These are phyloP conservation scores for Drosophila infuscata DNA, from an alignment of 2,888 invertebrate species.

Conservation along the genomic window DNA sequence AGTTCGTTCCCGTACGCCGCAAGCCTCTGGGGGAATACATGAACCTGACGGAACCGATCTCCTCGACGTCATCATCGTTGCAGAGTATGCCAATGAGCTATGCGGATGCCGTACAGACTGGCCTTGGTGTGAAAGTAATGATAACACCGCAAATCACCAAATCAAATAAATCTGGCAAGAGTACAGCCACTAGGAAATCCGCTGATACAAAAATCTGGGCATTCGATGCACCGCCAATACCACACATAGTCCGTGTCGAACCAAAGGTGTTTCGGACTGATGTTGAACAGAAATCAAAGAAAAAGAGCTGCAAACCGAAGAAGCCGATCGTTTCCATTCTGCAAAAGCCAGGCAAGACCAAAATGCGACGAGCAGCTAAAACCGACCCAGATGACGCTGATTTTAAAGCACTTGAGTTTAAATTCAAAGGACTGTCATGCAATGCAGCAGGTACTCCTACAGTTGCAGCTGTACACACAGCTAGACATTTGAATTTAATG, in stretches of 20 bases:
- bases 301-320: conserved; percentile 31
- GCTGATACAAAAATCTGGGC: conserved; percentile 48
- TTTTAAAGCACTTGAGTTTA: conserved; percentile 35
- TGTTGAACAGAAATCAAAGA: conserved; percentile 23
- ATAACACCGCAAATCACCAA: conserved; percentile 51
- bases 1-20: conserved; percentile 56
- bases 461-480: conserved; percentile 19
- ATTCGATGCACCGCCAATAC: conserved; percentile 56
- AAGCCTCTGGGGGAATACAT: conserved; percentile 63
- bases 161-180: conserved; percentile 40
- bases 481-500: conserved; percentile 36
- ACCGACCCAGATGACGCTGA: conserved; percentile 31
- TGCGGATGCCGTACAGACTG: conserved; percentile 59
- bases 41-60: conserved; percentile 33
- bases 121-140: conserved; percentile 45
- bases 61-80: conserved; percentile 15
- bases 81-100: conserved; percentile 55
- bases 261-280: conserved; percentile 42
- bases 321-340: conserved; percentile 10
- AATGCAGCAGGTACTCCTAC: conserved; percentile 21
- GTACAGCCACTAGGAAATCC: conserved; percentile 28
- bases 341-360: conserved; percentile 23
- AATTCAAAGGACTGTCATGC: conserved; percentile 37
- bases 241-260: conserved; percentile 54
- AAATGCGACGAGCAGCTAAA: conserved; percentile 5